Evolutionary conservation across 2,888 invertebrate genomes (phyloP).

Genomic region (Allolobophora icterica): DNA sequence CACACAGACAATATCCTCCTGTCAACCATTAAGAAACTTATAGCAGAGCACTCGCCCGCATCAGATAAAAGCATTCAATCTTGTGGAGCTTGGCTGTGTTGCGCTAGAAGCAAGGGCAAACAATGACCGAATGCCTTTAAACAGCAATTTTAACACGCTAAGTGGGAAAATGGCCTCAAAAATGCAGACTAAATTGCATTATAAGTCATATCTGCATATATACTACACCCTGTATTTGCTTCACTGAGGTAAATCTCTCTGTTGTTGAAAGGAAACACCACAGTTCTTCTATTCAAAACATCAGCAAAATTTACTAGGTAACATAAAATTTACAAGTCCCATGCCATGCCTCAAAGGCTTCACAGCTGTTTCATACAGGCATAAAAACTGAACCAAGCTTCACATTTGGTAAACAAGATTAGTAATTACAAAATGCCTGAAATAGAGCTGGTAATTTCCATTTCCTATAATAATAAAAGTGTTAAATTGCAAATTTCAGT

Average conservation of each 20-base stretch:
- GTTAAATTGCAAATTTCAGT: background rate
- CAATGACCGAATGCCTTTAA: background rate
- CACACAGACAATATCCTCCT: conserved; percentile 17
- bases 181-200: background rate
- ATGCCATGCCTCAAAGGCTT: background rate
- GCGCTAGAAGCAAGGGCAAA: background rate
- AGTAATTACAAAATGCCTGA: background rate
- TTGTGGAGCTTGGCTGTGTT: background rate
- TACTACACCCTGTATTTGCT: background rate
- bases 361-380: background rate
- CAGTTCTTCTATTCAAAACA: background rate
- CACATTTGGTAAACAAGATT: background rate
- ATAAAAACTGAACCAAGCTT: background rate
- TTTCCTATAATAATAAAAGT: background rate
- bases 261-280: background rate
- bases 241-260: background rate
- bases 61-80: conserved; percentile 17
- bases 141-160: background rate
- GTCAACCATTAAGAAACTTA: conserved; percentile 17
- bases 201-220: background rate
- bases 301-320: background rate
- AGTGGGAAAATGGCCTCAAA: background rate
- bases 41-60: conserved; percentile 8
- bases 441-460: background rate
- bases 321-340: background rate